phyloP scores from a whole-genome alignment of 92 coral and sea anemone genomes.

The Paramuricea clavata region DNA sequence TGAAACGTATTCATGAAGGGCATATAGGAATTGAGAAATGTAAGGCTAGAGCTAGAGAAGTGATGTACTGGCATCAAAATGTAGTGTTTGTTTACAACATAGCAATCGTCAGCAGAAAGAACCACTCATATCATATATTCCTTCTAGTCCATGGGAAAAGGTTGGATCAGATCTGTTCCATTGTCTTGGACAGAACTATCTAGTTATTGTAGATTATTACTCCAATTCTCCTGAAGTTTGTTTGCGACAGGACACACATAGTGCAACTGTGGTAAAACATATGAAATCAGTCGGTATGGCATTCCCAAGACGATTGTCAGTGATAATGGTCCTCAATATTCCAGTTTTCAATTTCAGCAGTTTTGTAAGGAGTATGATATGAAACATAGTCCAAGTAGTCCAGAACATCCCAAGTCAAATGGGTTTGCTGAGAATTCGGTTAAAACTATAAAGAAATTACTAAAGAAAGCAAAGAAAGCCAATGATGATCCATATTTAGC shows the following conservation, averaged over 20 bases:
- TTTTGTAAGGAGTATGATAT: slow-evolving; percentile 1
- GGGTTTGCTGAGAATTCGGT: slow-evolving; percentile 19
- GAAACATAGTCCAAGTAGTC: neutral
- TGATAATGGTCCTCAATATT: slow-evolving; percentile 15
- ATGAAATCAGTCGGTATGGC: slow-evolving; percentile 1
- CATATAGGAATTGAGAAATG: slow-evolving; percentile 1
- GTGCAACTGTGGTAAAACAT: slow-evolving; percentile 1
- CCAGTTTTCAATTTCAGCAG: neutral
- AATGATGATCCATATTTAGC: slow-evolving; percentile 9
- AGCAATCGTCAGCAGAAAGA: slow-evolving; percentile 7
- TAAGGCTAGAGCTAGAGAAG: slow-evolving; percentile 5
- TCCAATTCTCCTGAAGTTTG: slow-evolving; percentile 13
- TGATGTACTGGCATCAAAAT: slow-evolving; percentile 18
- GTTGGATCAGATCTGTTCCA: slow-evolving; percentile 8
- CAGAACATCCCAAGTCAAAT: slow-evolving; percentile 18
- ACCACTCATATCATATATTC: neutral
- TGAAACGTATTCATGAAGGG: slow-evolving; percentile 24
- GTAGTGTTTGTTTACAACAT: slow-evolving; percentile 8
- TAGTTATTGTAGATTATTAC: neutral
- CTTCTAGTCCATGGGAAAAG: slow-evolving; percentile 7
- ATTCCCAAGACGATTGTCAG: neutral
- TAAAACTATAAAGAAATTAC: neutral
- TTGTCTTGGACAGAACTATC: slow-evolving; percentile 17
- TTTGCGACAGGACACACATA: neutral
- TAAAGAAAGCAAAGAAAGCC: neutral